These are phyloP conservation scores for Macrobrachium rosenbergii DNA, from an alignment of 1,140 invertebrate species.

Conservation along the genomic window DNA sequence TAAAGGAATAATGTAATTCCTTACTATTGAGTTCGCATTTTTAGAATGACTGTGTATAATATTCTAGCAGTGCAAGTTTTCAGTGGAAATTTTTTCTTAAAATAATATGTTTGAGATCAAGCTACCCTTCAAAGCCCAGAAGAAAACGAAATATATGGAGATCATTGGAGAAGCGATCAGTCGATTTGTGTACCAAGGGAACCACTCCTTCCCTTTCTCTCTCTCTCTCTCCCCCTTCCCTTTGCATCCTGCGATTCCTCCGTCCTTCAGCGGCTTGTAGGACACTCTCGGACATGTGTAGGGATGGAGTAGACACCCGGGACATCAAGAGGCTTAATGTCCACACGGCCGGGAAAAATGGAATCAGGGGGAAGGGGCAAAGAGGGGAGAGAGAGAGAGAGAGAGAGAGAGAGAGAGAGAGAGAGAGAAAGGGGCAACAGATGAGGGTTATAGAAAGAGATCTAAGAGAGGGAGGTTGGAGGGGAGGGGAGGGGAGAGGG, in stretches of 20 bases:
- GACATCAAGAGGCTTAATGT: background rate
- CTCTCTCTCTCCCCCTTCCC: constrained; percentile 27
- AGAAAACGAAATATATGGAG: too few species aligned
- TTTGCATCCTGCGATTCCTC: background rate
- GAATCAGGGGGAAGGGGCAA: background rate
- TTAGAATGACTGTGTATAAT: too few species aligned
- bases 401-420: background rate
- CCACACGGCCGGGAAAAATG: background rate
- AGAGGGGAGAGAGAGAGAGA: constrained; percentile 9
- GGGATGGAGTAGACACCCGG: background rate
- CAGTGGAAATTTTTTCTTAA: too few species aligned
- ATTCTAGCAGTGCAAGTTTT: too few species aligned
- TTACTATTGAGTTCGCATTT: too few species aligned
- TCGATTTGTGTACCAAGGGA: background rate
- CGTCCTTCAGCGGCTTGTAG: background rate
- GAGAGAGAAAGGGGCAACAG: background rate
- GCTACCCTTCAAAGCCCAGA: too few species aligned
- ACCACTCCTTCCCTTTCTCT: too few species aligned
- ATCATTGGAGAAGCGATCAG: too few species aligned
- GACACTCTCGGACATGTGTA: constrained; percentile 19
- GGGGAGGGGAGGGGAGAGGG: background rate
- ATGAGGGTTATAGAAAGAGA: constrained; percentile 17
- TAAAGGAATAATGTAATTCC: too few species aligned
- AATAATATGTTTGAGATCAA: too few species aligned
- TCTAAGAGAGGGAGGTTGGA: constrained; percentile 11